Base-by-base conservation (phyloP, 2,113 vertebrate genomes). In the Daphoenositta chrysoptera region DNA sequence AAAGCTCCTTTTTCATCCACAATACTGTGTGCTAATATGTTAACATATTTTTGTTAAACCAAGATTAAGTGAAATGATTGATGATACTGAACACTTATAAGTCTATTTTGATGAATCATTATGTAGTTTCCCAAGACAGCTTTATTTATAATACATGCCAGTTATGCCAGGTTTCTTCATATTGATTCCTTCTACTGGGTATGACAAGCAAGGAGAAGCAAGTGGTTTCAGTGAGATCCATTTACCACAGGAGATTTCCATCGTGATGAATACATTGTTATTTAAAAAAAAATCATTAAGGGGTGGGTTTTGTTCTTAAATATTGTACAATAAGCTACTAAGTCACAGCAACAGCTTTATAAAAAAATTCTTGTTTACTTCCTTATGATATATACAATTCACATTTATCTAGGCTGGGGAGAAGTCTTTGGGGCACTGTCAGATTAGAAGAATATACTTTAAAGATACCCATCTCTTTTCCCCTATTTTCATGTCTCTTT, bases 101-200 rank as follows among this genome's bases (percentile, higher is more conserved):
- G n/a, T 48, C 39, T 78, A n/a, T 77, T 92, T 66, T 6, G 4
- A 83, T 50, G 33, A 76, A 92, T 58, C 37, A 63, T 77, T 47
- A 66, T 31, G 35, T n/a, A 66, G 51, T 44, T 92, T 35, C 71
- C 35, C 70, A 78, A 56, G 58, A 88, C 64, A 96, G 26, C 39
- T 93, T 89, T 92, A 93, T 95, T 95, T 85, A 89, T 87, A 89
- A 95, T 28, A 72, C 47, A 89, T 75, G 77, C 33, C 80, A 84
- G 45, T 61, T 82, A 56, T 35, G 28, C 47, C 76, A 65, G 33
- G 6, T 13, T 76, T 94, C 51, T 73, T 77, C 40, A 57, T 84
- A 86, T 54, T 85, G 88, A 89, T 66, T 89, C 37, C 9, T 45
- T 79, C 75, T 37, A 39, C 15, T 8, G 64, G 28, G 10, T 72